Conservation (phyloP, 2,888 invertebrate species). For the Thecophora atra region DNA sequence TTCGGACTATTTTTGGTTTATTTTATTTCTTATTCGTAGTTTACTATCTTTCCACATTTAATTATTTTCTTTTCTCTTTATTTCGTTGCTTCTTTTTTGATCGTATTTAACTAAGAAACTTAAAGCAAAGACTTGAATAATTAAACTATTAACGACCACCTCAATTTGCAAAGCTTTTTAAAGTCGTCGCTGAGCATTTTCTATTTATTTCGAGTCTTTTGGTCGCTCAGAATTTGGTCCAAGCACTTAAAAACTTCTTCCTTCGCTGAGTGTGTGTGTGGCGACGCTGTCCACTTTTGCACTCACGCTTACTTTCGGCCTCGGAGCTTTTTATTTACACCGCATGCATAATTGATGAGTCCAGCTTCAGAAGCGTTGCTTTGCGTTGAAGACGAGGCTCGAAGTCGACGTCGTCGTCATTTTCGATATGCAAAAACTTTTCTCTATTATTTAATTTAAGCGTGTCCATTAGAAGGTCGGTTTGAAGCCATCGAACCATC, state of each 20-base stretch:
- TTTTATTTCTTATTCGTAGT: background rate
- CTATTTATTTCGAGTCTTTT: background rate
- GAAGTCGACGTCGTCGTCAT: background rate
- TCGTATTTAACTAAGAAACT: no score
- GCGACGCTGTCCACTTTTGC: conserved; percentile 25
- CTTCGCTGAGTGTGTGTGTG: no score
- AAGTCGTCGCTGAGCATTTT: background rate
- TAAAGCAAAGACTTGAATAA: no score
- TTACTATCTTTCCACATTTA: no score
- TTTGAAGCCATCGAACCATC: background rate
- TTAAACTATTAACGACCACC: no score
- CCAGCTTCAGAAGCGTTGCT: conserved; percentile 1
- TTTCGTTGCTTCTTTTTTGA: no score
- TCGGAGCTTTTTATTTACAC: conserved; percentile 41
- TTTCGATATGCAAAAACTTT: conserved; percentile 18
- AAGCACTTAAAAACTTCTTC: conserved; percentile 21
- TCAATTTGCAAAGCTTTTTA: background rate
- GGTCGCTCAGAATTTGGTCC: background rate
- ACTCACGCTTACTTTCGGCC: conserved; percentile 17
- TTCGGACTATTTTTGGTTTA: background rate
- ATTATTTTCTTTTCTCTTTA: no score
- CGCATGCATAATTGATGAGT: conserved; percentile 58
- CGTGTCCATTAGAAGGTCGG: conserved; percentile 26
- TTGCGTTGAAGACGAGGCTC: background rate
- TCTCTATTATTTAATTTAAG: conserved; percentile 18